A percentile compares a stretch with the other conserved stretches of the same genome.
These are phyloP conservation scores for Tachycineta bicolor DNA, from an alignment of 2,113 vertebrate genomes.

Conservation along the genomic window DNA sequence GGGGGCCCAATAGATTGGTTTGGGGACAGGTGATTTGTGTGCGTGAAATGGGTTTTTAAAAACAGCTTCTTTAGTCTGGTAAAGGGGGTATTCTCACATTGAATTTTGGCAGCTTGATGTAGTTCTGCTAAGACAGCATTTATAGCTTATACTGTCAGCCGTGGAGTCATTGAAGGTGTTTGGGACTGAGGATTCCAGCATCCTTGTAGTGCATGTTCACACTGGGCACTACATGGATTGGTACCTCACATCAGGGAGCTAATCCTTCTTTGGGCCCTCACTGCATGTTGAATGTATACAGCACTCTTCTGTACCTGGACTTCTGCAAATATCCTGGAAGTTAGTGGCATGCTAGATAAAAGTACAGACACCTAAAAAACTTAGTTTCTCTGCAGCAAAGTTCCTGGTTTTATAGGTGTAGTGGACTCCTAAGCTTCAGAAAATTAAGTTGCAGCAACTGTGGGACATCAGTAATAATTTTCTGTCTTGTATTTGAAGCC, in stretches of 20 bases:
- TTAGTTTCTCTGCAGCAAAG: not conserved
- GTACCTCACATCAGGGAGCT: not conserved
- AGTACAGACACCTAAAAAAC: not conserved
- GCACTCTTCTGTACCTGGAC: not conserved
- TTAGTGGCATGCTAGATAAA: not conserved
- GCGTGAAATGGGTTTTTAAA: not conserved
- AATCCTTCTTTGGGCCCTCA: not conserved
- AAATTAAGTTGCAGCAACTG: not conserved
- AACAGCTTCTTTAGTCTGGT: not conserved
- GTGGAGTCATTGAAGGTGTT: not conserved
- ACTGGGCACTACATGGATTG: not conserved
- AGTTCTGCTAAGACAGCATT: not conserved
- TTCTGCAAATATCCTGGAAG: not conserved
- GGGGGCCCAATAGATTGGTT: not conserved
- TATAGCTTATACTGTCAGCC: not conserved
- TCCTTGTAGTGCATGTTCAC: too few relatives aligned
- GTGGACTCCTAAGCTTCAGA: not conserved
- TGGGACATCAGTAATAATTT: not conserved
- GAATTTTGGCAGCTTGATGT: not conserved
- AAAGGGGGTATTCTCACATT: not conserved
- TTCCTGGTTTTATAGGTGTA: not conserved
- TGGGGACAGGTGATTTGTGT: not conserved
- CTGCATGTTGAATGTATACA: not conserved
- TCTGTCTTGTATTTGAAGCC: not conserved
- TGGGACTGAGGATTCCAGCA: not conserved